Evolutionary conservation across 2,797 vertebrate genomes (phyloP), one percentile per base, ranked within the genome.

Genomic region (Falco naumanni): DNA sequence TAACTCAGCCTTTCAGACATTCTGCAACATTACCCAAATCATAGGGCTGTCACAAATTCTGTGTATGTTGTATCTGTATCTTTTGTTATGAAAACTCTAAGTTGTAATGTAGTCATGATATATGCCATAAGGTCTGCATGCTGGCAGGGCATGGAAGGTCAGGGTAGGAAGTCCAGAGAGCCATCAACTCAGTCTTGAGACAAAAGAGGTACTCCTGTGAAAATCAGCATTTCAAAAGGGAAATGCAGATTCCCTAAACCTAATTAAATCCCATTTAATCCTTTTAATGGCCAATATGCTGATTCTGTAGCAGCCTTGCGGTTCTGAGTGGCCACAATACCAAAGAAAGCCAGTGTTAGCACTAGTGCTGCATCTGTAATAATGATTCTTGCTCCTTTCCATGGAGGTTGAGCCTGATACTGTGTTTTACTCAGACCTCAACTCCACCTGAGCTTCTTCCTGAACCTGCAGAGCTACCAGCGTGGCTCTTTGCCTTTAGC

Each of bases 171-270:
- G 18, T 41, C 33, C 37, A 34, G 48, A 53, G 57, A 61, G 50
- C 14, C 47, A 13, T 41, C 47, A 69, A 16, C 57, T 89, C 57
- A 53, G 31, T 57, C 29, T 33, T 61, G 54, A 84, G 54, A 71
- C 37, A 90, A 75, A 71, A 71, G 81, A 84, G 9, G 12, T 51
- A 33, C 3, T 91, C 17, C 64, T 37, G 15, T 85, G 84, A 84
- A 89, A 94, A 93, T 89, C n/a, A 76, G 77, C 77, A 76, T 95
- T 68, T 92, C 77, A 90, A 89, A 93, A 61, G 57, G 51, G 54
- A 88, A 79, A 75, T 79, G 77, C 86, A 90, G 65, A 69, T 82
- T 89, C 11, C 11, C 63, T 82, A 82, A 85, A 94, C 15, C 34
- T 79, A 76, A 84, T 79, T 76, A 76, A 87, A 84, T n/a, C 29